These are phyloP conservation scores for Pseudomyrmex pallidus DNA, from an alignment of 1,140 invertebrate species.

Conservation along the genomic window DNA sequence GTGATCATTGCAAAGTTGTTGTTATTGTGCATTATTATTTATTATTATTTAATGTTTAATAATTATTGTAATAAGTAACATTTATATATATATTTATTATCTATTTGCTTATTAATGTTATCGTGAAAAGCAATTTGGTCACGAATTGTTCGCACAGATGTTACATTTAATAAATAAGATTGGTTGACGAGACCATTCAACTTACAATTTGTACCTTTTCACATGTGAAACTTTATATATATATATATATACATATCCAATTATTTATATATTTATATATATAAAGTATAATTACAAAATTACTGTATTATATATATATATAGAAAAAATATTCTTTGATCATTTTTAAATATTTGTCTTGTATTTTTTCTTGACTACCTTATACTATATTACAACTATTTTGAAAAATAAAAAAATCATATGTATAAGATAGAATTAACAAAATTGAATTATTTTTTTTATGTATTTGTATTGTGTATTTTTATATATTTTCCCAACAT, in stretches of 20 bases:
- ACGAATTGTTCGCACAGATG: conserved; percentile 50
- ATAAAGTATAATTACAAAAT: neutral
- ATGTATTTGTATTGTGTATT: too few relatives aligned
- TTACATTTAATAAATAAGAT: conserved; percentile 65
- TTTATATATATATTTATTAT: conserved; percentile 66
- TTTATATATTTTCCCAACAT: too few relatives aligned
- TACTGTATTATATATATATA: conserved; percentile 13
- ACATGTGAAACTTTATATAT: conserved; percentile 34
- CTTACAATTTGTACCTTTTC: neutral
- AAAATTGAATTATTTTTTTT: too few relatives aligned
- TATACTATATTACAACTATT: conserved; percentile 19
- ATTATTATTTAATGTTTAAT: conserved; percentile 65
- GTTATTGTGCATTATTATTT: conserved; percentile 57
- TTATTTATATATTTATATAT: conserved; percentile 11
- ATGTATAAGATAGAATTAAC: too few relatives aligned
- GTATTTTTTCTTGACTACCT: neutral
- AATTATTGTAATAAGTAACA: conserved; percentile 62
- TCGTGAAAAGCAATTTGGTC: conserved; percentile 51
- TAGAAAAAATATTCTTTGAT: conserved; percentile 6
- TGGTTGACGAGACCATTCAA: conserved; percentile 44
- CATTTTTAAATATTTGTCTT: conserved; percentile 53
- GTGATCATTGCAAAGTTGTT: conserved; percentile 54
- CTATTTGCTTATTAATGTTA: conserved; percentile 61
- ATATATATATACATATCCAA: neutral
- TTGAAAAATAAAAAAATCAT: conserved; percentile 29